Evolutionary conservation across 2,888 invertebrate genomes (phyloP), one percentile per base, ranked within the genome.

Genomic region (Pandemis cinnamomeana): DNA sequence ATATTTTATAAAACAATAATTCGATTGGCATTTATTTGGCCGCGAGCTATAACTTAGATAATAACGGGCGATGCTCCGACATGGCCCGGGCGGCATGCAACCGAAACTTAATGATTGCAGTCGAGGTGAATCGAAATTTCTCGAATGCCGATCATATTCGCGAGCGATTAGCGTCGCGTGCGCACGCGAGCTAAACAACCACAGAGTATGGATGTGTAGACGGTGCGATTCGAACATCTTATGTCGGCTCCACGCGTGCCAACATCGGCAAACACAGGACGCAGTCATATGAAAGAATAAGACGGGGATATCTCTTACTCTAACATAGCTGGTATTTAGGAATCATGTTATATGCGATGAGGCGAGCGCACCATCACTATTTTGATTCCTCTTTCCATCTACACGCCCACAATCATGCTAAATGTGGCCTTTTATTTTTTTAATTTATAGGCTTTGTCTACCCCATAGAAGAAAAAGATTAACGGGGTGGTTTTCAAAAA

Each of bases 121-220:
- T 60, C 64, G 73, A 73, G 64, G 73, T 73, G 73, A 70, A 58
- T 70, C 73, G 73, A 73, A 74, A 74, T 74, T 70, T 74, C 71
- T 74, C 70, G 74, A 71, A 74, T 71, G 55, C 74, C 71, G 74
- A 71, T 74, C 74, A 74, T 74, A 74, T 74, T 74, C 71, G 74
- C 74, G 67, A 55, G 53, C 70, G 74, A 71, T 74, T 70, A 73
- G 67, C 69, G 61, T 72, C 70, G 76, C 77, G 76, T 75, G 74
- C 55, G 73, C 76, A 76, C 71, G 76, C 76, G 64, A 76, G 53
- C 64, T 61, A 20, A 66, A 36, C 63, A 27, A 27, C 15, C 42
- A 53, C 13, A 27, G 55, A 55, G 7, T 53, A 71, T 64, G 6
- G 0, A 41, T 27, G 27, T n/a, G 48, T 5, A 53, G 67, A 48